These are phyloP conservation scores for Microplitis manilae DNA, from an alignment of 2,888 invertebrate genomes.

Conservation along the genomic window DNA sequence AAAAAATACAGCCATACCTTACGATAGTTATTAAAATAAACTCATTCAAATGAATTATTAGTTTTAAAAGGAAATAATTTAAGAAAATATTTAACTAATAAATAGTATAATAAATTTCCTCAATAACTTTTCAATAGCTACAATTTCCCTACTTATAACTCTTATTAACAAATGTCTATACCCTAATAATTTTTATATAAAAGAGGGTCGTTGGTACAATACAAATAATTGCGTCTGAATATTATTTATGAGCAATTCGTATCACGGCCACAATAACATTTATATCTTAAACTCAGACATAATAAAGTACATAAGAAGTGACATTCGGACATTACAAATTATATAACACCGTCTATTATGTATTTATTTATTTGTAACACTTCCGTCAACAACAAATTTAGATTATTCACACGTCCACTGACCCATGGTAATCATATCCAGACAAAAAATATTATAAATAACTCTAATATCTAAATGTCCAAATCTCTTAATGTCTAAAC, in stretches of 20 bases:
- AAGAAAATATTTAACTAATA: background rate
- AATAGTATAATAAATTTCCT: no score
- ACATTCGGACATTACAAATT: background rate
- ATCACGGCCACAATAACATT: background rate
- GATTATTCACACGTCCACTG: constrained; percentile 14
- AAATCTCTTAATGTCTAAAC: background rate
- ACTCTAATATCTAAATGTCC: background rate
- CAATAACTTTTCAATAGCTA: no score
- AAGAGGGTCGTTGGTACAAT: background rate
- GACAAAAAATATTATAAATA: background rate
- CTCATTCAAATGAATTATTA: background rate
- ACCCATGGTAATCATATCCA: constrained; percentile 2
- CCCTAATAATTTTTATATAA: no score
- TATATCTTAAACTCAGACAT: constrained; percentile 44
- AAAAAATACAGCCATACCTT: background rate
- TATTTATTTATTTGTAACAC: constrained; percentile 33
- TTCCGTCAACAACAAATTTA: constrained; percentile 35
- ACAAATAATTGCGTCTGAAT: background rate
- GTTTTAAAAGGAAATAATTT: background rate
- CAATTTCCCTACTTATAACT: no score
- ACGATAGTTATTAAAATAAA: no score
- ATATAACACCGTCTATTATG: constrained; percentile 13
- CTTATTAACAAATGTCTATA: no score
- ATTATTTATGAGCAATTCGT: background rate
- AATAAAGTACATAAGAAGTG: constrained; percentile 33